phyloP scores from a whole-genome alignment of 2,113 vertebrate genomes.

The Anolis sagrei region DNA sequence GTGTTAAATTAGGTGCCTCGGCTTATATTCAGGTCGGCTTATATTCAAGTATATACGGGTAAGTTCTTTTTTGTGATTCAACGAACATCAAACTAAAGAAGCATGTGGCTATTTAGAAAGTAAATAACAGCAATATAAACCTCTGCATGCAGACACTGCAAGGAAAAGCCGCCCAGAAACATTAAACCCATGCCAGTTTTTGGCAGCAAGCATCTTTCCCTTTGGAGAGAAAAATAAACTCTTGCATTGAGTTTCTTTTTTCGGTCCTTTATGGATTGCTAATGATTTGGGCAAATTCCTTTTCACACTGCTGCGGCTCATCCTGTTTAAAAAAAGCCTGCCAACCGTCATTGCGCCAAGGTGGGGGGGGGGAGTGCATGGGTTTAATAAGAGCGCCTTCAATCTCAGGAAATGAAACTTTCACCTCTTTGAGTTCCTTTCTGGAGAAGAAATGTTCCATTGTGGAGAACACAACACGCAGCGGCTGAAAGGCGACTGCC shows the following conservation, averaged over 20 bases:
- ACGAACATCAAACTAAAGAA: neutral
- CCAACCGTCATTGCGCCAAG: conserved; percentile 28
- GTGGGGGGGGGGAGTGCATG: too few relatives aligned
- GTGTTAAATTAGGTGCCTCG: too few relatives aligned
- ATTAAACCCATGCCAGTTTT: neutral
- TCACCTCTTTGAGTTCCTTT: conserved; percentile 54
- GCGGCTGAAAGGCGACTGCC: neutral
- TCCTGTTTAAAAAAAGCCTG: conserved; percentile 33
- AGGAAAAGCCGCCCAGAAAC: neutral
- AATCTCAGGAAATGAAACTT: conserved; percentile 65
- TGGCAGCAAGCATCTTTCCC: neutral
- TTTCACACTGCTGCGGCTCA: conserved; percentile 41
- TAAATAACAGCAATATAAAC: neutral
- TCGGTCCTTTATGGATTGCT: neutral
- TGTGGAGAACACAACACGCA: conserved; percentile 25
- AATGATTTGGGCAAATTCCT: conserved; percentile 24
- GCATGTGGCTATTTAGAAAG: neutral
- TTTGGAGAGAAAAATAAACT: conserved; percentile 11
- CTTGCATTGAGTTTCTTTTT: neutral
- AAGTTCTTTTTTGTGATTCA: too few relatives aligned
- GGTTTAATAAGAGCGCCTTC: conserved; percentile 49
- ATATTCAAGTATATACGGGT: too few relatives aligned
- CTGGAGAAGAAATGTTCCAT: conserved; percentile 38
- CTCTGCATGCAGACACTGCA: neutral
- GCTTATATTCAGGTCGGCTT: too few relatives aligned